phyloP scores from a whole-genome alignment of 2,113 vertebrate genomes.

The Tychaedon coryphoeus region DNA sequence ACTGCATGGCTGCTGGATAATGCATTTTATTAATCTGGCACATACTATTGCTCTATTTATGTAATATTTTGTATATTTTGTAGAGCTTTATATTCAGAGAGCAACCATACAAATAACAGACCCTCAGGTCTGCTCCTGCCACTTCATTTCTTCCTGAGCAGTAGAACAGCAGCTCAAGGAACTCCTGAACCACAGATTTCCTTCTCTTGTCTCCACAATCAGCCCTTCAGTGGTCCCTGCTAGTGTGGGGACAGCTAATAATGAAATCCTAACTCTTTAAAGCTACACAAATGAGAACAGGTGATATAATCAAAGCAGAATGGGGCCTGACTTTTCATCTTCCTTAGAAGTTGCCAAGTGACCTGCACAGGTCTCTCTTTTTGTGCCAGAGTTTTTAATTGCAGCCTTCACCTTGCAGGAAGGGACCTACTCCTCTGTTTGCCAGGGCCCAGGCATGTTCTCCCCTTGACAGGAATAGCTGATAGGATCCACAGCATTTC shows the following conservation, averaged over 20 bases:
- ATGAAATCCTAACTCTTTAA: background rate
- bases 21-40: slow-evolving; percentile 44
- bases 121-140: background rate
- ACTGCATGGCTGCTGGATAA: slow-evolving; percentile 31
- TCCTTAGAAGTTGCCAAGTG: background rate
- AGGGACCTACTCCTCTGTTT: background rate
- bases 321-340: background rate
- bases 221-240: background rate
- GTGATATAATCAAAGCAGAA: background rate
- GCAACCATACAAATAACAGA: background rate
- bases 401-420: background rate
- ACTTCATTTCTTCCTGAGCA: background rate
- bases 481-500: background rate
- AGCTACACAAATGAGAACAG: background rate
- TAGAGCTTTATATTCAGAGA: background rate
- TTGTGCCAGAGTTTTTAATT: background rate
- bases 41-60: slow-evolving; percentile 10
- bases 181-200: background rate
- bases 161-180: background rate
- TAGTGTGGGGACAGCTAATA: background rate
- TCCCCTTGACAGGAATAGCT: background rate
- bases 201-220: background rate
- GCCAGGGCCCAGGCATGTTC: background rate
- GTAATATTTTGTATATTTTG: slow-evolving; percentile 11
- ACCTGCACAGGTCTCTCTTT: background rate